These are phyloP conservation scores for Lithodes maja DNA, from an alignment of 2,888 invertebrate genomes.

Conservation along the genomic window DNA sequence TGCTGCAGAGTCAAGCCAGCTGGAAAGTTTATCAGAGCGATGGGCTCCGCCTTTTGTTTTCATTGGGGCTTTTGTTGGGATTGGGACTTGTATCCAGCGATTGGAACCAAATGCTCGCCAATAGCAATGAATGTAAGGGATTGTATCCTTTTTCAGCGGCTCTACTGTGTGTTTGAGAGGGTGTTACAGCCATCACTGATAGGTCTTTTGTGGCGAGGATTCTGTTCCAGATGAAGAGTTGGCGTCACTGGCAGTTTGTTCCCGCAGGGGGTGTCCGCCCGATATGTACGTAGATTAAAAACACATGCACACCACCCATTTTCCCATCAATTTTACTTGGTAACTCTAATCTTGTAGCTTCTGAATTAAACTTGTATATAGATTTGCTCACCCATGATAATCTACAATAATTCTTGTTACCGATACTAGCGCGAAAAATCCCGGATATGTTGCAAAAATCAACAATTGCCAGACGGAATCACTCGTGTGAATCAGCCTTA, in stretches of 20 bases:
- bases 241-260: constrained; percentile 14
- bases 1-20: constrained; percentile 53
- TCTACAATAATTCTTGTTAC: no score
- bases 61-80: constrained; percentile 61
- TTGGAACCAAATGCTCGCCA: constrained; percentile 62
- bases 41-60: constrained; percentile 61
- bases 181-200: constrained; percentile 53
- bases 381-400: no score
- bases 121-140: constrained; percentile 45
- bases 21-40: constrained; percentile 65
- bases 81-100: constrained; percentile 63
- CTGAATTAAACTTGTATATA: no score
- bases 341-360: no score
- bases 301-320: no score
- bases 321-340: no score
- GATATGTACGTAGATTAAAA: constrained; percentile 13
- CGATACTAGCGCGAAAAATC: no score
- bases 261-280: constrained; percentile 14
- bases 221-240: constrained; percentile 48
- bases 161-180: constrained; percentile 54
- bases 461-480: no score
- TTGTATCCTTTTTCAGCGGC: constrained; percentile 47
- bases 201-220: constrained; percentile 45
- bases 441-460: no score
- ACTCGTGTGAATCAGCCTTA: no score